These are phyloP conservation scores for Zosterops borbonicus DNA, from an alignment of 2,113 vertebrate species.

Conservation along the genomic window DNA sequence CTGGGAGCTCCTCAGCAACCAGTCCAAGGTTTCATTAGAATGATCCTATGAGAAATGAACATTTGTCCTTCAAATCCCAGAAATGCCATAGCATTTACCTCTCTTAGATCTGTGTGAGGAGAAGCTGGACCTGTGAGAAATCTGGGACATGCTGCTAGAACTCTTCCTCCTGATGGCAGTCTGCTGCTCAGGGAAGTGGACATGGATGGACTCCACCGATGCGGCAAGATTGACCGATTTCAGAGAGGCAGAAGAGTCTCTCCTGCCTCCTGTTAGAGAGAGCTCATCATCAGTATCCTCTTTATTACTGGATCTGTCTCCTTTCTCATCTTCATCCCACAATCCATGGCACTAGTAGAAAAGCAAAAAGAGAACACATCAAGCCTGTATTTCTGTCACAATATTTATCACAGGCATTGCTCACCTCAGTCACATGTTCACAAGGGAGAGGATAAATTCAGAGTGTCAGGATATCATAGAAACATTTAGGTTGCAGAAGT, in stretches of 20 bases:
- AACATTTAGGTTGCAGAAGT: neutral
- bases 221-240: constrained; percentile 87
- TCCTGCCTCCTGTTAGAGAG: constrained; percentile 72
- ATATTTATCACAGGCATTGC: neutral
- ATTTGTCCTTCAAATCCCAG: neutral
- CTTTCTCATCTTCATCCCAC: constrained; percentile 90
- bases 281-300: constrained; percentile 85
- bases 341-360: constrained; percentile 89
- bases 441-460: neutral
- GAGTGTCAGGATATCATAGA: neutral
- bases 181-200: constrained; percentile 83
- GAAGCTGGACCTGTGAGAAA: constrained; percentile 83
- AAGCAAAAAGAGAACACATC: neutral
- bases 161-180: constrained; percentile 83
- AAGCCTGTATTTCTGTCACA: neutral
- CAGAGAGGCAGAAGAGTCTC: constrained; percentile 81
- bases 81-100: constrained; percentile 71
- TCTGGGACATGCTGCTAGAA: constrained; percentile 81
- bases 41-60: neutral
- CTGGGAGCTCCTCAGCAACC: neutral
- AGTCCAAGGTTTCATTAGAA: neutral
- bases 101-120: constrained; percentile 86
- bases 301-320: constrained; percentile 69
- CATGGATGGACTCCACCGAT: constrained; percentile 84
- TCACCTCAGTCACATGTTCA: neutral